These are phyloP conservation scores for Herpetotheres cachinnans DNA, from an alignment of 2,113 vertebrate genomes.

Conservation along the genomic window DNA sequence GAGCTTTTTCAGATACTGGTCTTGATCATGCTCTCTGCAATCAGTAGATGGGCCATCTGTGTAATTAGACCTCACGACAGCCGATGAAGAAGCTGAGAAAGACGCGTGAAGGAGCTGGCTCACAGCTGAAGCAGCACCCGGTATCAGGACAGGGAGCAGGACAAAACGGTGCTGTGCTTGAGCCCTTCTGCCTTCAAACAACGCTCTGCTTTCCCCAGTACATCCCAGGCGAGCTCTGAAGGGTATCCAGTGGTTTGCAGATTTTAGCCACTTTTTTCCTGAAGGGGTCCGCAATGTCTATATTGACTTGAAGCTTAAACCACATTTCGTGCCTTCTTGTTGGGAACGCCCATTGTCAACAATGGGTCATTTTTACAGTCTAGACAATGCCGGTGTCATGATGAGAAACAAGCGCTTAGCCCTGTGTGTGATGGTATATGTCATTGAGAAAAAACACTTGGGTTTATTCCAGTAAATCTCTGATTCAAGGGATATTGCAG, in stretches of 20 bases:
- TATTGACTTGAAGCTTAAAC: not conserved
- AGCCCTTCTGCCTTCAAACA: not conserved
- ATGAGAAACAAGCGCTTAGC: not conserved
- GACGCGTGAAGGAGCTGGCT: not conserved
- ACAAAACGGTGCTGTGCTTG: not conserved
- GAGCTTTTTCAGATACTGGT: not conserved
- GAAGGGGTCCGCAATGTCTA: not conserved
- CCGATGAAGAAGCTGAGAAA: not conserved
- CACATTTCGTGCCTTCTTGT: not conserved
- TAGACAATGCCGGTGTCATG: not conserved
- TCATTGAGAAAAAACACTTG: not conserved
- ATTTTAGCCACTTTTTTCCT: not conserved
- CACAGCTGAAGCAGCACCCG: not conserved
- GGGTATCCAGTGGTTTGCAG: not conserved
- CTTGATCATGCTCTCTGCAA: not conserved
- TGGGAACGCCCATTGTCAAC: not conserved
- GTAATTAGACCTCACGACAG: not conserved
- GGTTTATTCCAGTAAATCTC: not conserved
- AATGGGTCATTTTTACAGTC: not conserved
- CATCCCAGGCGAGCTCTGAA: not conserved
- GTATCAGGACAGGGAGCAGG: not conserved
- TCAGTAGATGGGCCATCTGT: not conserved
- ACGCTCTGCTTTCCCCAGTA: fast-evolving
- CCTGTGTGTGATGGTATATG: not conserved
- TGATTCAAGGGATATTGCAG: not conserved